Evolutionary conservation across 2,113 vertebrate species (phyloP), one percentile per base, ranked within the genome.

Genomic region (Odocoileus hemionus): DNA sequence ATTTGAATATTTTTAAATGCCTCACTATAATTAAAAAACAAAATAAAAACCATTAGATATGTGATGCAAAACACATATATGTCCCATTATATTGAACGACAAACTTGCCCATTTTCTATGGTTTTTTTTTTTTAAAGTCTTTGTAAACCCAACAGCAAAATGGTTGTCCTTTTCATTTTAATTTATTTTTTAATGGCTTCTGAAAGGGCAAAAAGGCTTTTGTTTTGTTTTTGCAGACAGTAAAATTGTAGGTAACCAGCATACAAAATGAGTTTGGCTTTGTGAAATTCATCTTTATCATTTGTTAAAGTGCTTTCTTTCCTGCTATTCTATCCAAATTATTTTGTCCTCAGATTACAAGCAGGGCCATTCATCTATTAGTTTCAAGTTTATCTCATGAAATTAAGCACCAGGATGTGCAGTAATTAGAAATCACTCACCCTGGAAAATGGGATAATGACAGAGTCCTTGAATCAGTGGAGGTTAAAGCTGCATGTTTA

Each of bases 381-480:
- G 92, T 97, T 98, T 98, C 97, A 97, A 97, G 96, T 74, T 98
- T 98, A 98, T 96, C 98, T 95, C 30, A 97, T 58, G 61, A 98
- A 99, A 98, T 98, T 97, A 98, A 98, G 97, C 95, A 97, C 54
- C 96, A 98, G 96, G 96, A 97, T 98, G 84, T 96, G 87, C 95
- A 96, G 91, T 98, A 99, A 99, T 99, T 98, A 98, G 96, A 99
- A 99, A 98, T 98, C 97, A 98, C 95, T 98, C 96, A 88, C 95
- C 94, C 97, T 98, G 98, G 97, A 98, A 99, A 98, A 98, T 98
- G 94, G 97, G 97, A 97, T 99, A 98, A 99, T 99, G 98, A 99
- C 97, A 96, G 95, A 98, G 99, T 98, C 99, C 99, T 99, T 99
- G 99, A 99, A 99, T 99, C 98, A 99, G 90, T 86, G 88, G 98